These are phyloP conservation scores for Drosophila ananassae DNA, from an alignment of 1,140 invertebrate species.

Conservation along the genomic window DNA sequence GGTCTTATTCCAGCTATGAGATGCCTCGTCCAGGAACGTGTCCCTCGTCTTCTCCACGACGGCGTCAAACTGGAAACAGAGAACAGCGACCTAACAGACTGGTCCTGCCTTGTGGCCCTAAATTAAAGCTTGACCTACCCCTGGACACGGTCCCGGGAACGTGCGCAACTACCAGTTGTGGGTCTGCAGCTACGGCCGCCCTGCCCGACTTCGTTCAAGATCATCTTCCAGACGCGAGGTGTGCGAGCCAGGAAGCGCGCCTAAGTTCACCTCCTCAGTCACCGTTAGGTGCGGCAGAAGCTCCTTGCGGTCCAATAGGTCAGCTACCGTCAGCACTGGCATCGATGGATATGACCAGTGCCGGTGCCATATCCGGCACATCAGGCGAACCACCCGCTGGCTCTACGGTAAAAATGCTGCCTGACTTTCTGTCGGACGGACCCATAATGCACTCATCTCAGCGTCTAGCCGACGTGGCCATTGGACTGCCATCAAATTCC, in stretches of 20 bases:
- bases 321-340: constrained; percentile 15
- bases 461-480: constrained; percentile 84
- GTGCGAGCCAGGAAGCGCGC: constrained; percentile 72
- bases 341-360: constrained; percentile 35
- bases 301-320: constrained; percentile 81
- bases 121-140: constrained; percentile 76
- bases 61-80: constrained; percentile 50
- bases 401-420: constrained; percentile 85
- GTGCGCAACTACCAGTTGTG: constrained; percentile 32
- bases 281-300: constrained; percentile 54
- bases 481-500: constrained; percentile 71
- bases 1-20: constrained; percentile 82
- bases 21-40: constrained; percentile 59
- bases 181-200: constrained; percentile 67
- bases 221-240: constrained; percentile 86
- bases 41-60: constrained; percentile 58
- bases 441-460: constrained; percentile 86
- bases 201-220: constrained; percentile 87
- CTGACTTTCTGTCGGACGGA: constrained; percentile 90
- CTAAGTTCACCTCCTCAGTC: constrained; percentile 78
- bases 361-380: constrained; percentile 25
- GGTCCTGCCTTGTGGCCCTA: constrained; percentile 49
- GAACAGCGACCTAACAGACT: constrained; percentile 69
- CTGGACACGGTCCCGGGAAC: constrained; percentile 44
- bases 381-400: constrained; percentile 31